These are phyloP conservation scores for Gymnogyps californianus DNA, from an alignment of 2,113 vertebrate genomes.

Conservation along the genomic window DNA sequence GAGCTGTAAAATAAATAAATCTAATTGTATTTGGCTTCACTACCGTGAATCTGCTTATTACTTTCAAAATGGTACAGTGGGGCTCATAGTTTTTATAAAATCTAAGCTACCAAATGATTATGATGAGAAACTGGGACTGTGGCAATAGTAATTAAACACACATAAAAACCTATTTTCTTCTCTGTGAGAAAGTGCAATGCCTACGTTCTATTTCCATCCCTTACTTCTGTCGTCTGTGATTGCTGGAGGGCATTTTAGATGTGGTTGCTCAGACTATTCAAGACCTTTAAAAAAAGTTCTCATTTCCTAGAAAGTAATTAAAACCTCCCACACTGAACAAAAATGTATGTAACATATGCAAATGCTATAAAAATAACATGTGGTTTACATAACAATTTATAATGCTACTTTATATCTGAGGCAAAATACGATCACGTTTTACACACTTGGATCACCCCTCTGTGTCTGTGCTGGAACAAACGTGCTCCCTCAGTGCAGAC, in stretches of 20 bases:
- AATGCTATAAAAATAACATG: not conserved
- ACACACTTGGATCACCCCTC: not conserved
- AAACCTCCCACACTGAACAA: not conserved
- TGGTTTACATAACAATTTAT: not conserved
- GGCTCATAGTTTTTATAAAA: not conserved
- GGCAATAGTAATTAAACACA: not conserved
- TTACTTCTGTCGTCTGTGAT: not conserved
- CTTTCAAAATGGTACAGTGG: not conserved
- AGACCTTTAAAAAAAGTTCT: not conserved
- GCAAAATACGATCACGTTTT: not conserved
- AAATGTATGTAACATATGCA: not conserved
- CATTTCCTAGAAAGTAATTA: conserved; percentile 3
- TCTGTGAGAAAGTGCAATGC: not conserved
- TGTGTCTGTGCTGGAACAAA: not conserved
- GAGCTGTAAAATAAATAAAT: conserved; percentile 17
- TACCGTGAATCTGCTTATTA: not conserved
- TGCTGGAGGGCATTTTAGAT: not conserved
- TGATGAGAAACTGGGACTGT: not conserved
- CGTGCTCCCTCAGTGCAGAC: not conserved
- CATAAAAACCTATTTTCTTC: not conserved
- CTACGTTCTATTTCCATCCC: not conserved
- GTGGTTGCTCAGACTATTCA: not conserved
- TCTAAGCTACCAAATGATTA: not conserved
- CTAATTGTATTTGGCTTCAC: not conserved
- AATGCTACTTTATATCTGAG: not conserved